Base-by-base conservation (phyloP, 2,797 vertebrate species). In the Acridotheres tristis region DNA sequence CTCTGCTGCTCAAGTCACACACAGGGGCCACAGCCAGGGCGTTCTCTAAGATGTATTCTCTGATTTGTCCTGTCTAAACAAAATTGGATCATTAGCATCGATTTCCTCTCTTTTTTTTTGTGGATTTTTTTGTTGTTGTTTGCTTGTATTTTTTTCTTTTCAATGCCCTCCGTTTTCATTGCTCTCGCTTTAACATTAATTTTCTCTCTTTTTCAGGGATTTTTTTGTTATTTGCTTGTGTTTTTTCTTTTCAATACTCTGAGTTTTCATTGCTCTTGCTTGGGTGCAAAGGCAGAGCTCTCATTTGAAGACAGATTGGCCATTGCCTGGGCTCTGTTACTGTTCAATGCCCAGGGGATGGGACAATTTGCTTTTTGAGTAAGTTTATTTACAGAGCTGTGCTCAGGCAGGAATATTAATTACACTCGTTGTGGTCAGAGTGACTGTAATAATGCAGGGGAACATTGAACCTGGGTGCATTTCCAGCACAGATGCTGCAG, bases 401-500 rank as follows among this genome's bases (percentile, higher is more conserved):
- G 29, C 42, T 27, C n/a, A 86, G 38, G 5, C 40, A 84, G 51
- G 34, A 82, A 91, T 32, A 88, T 55, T 59, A 36, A 83, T 71
- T n/a, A 25, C 40, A 27, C 29, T 62, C 6, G 9, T 27, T 13
- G 9, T 76, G 42, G 43, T 27, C 80, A 61, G 20, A 86, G 15
- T 14, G n/a, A 16, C 12, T 69, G 38, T 7, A 79, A 61, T 22
- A 40, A 82, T 10, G 50, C 29, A 76, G 66, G 7, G 76, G 65
- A 50, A 42, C 48, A 21, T 4, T 32, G 76, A 16, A 42, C 54
- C 45, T 90, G 27, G 29, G 59, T 20, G 43, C 50, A 15, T 65
- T 89, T 63, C 54, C 71, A 90, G 81, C 84, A 87, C 93, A 93
- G 94, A 90, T 27, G 84, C 75, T 67, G 27, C 47, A 82, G 84